phyloP scores from a whole-genome alignment of 1,140 invertebrate species.

The Micrasema longulum region DNA sequence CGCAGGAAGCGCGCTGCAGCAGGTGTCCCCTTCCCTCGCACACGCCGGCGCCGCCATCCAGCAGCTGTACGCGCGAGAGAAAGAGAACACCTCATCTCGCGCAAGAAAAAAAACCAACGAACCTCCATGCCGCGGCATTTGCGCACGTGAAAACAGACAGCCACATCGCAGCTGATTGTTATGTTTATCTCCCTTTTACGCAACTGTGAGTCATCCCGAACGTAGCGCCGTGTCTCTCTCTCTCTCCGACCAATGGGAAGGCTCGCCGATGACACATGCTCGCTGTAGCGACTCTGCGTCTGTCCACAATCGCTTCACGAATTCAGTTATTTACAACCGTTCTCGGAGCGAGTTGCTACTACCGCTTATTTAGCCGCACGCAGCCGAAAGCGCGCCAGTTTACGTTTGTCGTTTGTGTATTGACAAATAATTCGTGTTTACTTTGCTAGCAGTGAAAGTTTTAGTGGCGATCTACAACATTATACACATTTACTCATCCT shows the following conservation, averaged over 20 bases:
- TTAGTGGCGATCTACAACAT: slow-evolving; percentile 17
- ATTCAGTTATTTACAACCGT: slow-evolving; percentile 46
- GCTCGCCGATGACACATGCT: slow-evolving; percentile 47
- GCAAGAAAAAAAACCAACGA: neutral
- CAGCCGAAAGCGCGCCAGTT: slow-evolving; percentile 12
- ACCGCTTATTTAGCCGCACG: slow-evolving; percentile 10
- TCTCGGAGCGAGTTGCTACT: slow-evolving; percentile 28
- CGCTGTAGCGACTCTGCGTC: slow-evolving; percentile 7
- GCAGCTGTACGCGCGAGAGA: neutral
- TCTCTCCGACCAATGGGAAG: slow-evolving; percentile 23
- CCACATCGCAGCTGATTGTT: slow-evolving; percentile 19
- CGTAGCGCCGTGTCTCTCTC: slow-evolving; percentile 29
- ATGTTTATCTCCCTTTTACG: slow-evolving; percentile 43
- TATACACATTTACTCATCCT: slow-evolving; percentile 8
- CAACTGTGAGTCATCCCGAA: slow-evolving; percentile 8
- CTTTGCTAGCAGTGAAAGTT: slow-evolving; percentile 37
- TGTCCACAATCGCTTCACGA: slow-evolving; percentile 14
- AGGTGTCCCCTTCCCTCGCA: slow-evolving; percentile 10
- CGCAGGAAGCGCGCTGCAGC: slow-evolving; percentile 1
- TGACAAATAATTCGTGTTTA: slow-evolving; percentile 36
- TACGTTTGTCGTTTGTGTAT: slow-evolving; percentile 19
- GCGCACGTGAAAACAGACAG: slow-evolving; percentile 31
- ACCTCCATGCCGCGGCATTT: slow-evolving; percentile 23
- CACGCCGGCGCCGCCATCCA: neutral
- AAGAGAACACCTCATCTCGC: neutral